Evolutionary conservation across 2,113 vertebrate genomes (phyloP).

Genomic region (rat (Rattus norvegicus)): GRCr8 NC_086031.1:68558001-68558500

Average conservation of each 20-base stretch:
- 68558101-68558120: not conserved
- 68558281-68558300: not conserved
- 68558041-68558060: not conserved
- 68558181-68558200: not conserved
- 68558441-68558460: not conserved
- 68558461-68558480: not conserved
- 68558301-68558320: not conserved
- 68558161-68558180: not conserved
- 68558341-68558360: too few species aligned
- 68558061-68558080: not conserved
- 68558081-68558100: not conserved
- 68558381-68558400: too few species aligned
- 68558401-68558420: too few species aligned
- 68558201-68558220: not conserved
- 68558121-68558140: not conserved
- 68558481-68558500: not conserved
- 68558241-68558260: not conserved
- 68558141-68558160: not conserved
- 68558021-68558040: not conserved
- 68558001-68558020: not conserved
- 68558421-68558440: too few species aligned
- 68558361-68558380: too few species aligned
- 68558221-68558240: not conserved
- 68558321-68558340: not conserved
- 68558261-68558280: not conserved